Conservation (phyloP, 2,113 vertebrate species). For the Ondatra zibethicus region DNA sequence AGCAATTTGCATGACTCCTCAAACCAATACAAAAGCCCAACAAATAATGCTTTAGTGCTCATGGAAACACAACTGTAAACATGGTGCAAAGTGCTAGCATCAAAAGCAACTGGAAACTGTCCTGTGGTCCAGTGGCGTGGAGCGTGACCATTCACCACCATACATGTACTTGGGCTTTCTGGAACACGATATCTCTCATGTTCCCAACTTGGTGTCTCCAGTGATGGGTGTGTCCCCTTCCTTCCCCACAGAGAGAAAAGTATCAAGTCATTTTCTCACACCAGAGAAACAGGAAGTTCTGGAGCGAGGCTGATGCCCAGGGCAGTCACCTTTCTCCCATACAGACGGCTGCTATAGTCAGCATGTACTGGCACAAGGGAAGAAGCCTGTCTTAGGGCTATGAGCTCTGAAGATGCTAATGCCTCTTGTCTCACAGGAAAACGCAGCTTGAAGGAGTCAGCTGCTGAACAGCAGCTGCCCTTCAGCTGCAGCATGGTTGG, state of each 20-base stretch:
- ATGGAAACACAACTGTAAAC: neutral
- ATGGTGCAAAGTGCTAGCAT: neutral
- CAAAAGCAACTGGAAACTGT: neutral
- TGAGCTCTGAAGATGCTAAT: neutral
- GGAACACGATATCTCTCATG: neutral
- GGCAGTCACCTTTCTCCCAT: neutral
- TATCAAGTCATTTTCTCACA: neutral
- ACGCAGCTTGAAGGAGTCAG: neutral
- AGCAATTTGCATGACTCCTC: neutral
- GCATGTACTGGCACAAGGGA: neutral
- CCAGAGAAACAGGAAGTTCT: neutral
- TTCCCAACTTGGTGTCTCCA: neutral
- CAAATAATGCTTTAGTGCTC: neutral
- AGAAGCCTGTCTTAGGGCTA: neutral
- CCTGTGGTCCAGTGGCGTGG: neutral
- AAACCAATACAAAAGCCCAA: neutral
- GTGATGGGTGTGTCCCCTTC: neutral
- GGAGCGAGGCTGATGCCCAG: neutral
- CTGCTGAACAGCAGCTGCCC: neutral
- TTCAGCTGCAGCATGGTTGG: neutral
- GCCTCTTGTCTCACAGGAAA: rapidly evolving
- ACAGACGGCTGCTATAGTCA: too few relatives aligned
- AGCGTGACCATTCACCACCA: too few relatives aligned
- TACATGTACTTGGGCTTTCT: rapidly evolving
- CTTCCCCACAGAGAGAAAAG: neutral